Evolutionary conservation across 2,888 invertebrate species (phyloP).

Genomic region (Melinaea marsaeus): DNA sequence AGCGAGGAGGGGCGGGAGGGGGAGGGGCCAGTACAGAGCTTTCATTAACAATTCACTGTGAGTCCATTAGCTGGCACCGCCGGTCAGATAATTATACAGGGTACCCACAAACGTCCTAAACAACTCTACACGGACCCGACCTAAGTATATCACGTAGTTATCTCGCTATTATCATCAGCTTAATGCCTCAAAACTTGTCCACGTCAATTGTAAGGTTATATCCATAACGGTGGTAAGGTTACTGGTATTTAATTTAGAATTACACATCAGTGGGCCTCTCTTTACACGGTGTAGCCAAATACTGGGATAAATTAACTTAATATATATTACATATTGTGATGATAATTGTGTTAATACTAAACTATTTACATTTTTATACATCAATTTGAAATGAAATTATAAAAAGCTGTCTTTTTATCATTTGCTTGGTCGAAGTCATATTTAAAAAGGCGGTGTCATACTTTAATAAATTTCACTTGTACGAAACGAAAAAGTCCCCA

Average conservation of each 20-base stretch:
- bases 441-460: too few relatives aligned
- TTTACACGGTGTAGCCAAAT: background rate
- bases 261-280: background rate
- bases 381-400: too few relatives aligned
- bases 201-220: slow-evolving; percentile 1
- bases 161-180: slow-evolving; percentile 8
- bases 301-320: too few relatives aligned
- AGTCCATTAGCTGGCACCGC: slow-evolving; percentile 15
- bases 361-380: too few relatives aligned
- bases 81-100: slow-evolving; percentile 19
- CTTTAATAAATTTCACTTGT: too few relatives aligned
- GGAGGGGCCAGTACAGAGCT: background rate
- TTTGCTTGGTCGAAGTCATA: too few relatives aligned
- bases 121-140: slow-evolving; percentile 10
- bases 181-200: slow-evolving; percentile 5
- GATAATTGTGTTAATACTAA: too few relatives aligned
- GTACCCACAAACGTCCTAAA: slow-evolving; percentile 14
- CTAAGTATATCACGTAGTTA: slow-evolving; percentile 1
- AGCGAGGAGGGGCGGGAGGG: background rate
- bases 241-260: background rate
- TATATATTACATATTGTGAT: too few relatives aligned
- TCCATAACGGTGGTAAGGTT: background rate
- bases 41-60: slow-evolving; percentile 10
- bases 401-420: too few relatives aligned
- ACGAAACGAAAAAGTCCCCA: too few relatives aligned